phyloP scores from a whole-genome alignment of 2,888 invertebrate species.

The Prosopocoilus inquinatus region DNA sequence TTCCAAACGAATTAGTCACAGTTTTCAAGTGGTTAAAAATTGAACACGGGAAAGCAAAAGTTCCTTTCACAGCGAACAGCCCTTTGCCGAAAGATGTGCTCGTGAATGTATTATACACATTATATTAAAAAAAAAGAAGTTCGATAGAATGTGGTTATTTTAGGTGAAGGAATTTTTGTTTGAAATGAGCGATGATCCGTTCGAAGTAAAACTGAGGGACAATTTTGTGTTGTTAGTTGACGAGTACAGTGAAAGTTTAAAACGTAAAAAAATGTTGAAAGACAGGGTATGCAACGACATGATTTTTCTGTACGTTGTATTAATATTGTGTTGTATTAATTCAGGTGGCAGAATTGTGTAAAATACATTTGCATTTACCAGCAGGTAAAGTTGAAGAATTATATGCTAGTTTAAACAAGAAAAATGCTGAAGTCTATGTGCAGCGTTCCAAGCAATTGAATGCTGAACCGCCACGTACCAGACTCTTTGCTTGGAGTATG shows the following conservation, averaged over 20 bases:
- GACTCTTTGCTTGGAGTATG: conserved; percentile 86
- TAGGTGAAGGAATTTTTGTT: conserved; percentile 83
- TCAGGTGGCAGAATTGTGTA: conserved; percentile 71
- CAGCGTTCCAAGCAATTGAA: conserved; percentile 75
- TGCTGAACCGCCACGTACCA: conserved; percentile 63
- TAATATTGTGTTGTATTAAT: conserved; percentile 14
- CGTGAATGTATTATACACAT: conserved; percentile 65
- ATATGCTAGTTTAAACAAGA: conserved; percentile 80
- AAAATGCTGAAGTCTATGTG: conserved; percentile 94
- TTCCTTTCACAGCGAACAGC: conserved; percentile 65
- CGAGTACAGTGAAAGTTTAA: conserved; percentile 91
- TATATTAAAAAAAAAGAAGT: conserved; percentile 5
- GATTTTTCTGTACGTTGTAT: conserved; percentile 7
- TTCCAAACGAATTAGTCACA: conserved; percentile 86
- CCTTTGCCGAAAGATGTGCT: conserved; percentile 85
- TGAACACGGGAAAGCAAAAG: conserved; percentile 70
- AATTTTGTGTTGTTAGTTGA: conserved; percentile 95
- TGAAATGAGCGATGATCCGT: conserved; percentile 96
- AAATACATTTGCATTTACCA: conserved; percentile 79
- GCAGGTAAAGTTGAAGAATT: conserved; percentile 87
- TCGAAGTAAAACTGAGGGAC: conserved; percentile 93
- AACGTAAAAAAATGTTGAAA: conserved; percentile 84
- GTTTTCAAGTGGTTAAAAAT: conserved; percentile 92
- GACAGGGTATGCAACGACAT: conserved; percentile 61
- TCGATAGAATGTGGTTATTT: conserved; percentile 27